A percentile compares a stretch with the other conserved stretches of the same genome.
These are phyloP conservation scores for Oriolus oriolus DNA, from an alignment of 2,113 vertebrate genomes.

Conservation along the genomic window DNA sequence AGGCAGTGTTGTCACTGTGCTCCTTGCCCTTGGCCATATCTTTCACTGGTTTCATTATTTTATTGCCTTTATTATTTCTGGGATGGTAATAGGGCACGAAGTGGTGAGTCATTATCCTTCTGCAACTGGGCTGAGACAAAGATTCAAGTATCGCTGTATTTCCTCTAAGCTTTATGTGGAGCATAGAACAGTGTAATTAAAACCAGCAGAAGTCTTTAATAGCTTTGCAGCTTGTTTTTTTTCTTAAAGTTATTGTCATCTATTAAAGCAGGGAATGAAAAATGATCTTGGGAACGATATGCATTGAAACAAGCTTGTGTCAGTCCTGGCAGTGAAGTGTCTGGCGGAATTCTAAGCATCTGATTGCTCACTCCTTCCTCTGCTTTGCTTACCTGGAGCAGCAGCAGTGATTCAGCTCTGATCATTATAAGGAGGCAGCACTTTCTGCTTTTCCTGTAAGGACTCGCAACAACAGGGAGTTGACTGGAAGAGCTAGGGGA, in stretches of 20 bases:
- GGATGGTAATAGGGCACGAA: conserved; percentile 1
- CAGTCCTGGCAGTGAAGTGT: background rate
- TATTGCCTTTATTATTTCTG: conserved; percentile 59
- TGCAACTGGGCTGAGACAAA: conserved; percentile 28
- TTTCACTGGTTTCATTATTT: conserved; percentile 52
- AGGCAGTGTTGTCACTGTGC: conserved; percentile 3
- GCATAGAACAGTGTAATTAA: conserved; percentile 26
- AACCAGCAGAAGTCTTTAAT: conserved; percentile 7
- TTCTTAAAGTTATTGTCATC: conserved; percentile 14
- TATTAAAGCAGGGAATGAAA: conserved; percentile 11
- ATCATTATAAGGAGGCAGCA: background rate
- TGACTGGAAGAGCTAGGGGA: background rate
- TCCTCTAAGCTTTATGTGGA: background rate
- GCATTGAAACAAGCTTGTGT: background rate
- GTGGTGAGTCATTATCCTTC: conserved; percentile 21
- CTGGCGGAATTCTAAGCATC: background rate
- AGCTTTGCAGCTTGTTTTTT: conserved; percentile 10
- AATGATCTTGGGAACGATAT: background rate
- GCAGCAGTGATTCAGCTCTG: background rate
- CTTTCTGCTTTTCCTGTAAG: background rate
- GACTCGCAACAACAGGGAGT: background rate
- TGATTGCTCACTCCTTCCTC: background rate
- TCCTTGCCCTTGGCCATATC: conserved; percentile 55
- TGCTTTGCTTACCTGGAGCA: conserved; percentile 20
- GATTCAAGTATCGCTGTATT: background rate